These are phyloP conservation scores for Phytoseiulus persimilis DNA, from an alignment of 2,888 invertebrate species.

Conservation along the genomic window DNA sequence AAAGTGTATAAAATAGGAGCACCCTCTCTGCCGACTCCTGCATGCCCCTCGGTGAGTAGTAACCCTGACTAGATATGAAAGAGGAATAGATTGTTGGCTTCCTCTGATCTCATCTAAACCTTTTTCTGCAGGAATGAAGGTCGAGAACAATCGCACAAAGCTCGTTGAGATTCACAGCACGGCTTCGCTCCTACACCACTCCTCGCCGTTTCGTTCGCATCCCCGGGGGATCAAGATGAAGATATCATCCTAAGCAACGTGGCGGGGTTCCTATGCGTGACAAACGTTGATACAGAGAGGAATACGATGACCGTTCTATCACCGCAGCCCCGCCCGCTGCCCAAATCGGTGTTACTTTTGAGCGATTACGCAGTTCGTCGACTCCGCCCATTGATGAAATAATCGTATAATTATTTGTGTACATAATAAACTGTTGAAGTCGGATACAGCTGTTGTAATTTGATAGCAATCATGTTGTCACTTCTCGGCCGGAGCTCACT, in stretches of 20 bases:
- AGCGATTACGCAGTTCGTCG: conserved; percentile 93
- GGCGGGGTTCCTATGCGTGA: conserved; percentile 78
- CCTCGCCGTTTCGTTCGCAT: conserved; percentile 77
- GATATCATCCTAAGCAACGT: conserved; percentile 78
- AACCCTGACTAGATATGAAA: no score
- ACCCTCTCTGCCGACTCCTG: conserved; percentile 83
- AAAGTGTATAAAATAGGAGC: conserved; percentile 86
- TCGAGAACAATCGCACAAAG: conserved; percentile 77
- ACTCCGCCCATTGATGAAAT: conserved; percentile 60
- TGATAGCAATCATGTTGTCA: no score
- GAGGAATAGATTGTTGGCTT: no score
- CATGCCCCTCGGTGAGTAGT: conserved; percentile 62
- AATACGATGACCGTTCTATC: conserved; percentile 80
- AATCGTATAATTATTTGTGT: not conserved
- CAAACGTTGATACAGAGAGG: conserved; percentile 75
- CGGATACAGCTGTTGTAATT: not conserved
- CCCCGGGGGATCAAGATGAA: conserved; percentile 61
- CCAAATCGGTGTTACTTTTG: conserved; percentile 72
- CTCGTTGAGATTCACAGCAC: conserved; percentile 70
- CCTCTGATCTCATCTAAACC: no score
- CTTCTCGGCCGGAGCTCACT: no score
- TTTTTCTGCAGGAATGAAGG: conserved; percentile 65
- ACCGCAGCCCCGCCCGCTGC: conserved; percentile 85
- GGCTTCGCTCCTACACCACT: conserved; percentile 71
- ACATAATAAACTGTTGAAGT: not conserved